Base-by-base conservation (phyloP, 2,113 vertebrate species). In the Lepus americanus region DNA sequence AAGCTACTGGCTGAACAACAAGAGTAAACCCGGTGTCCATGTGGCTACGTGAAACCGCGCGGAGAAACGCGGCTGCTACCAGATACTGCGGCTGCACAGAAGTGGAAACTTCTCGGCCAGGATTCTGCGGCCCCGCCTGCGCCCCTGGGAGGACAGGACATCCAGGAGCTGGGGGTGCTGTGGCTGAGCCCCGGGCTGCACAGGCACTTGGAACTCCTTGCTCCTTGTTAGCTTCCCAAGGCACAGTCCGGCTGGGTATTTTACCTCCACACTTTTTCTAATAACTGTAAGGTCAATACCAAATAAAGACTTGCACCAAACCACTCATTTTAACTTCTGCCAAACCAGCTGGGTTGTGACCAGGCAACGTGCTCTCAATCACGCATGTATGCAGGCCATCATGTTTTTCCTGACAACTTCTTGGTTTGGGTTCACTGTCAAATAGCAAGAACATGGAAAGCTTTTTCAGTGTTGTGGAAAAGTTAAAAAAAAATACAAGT, bases 161-260 rank as follows among this genome's bases (percentile, higher is more conserved):
- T 5, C 31, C 13, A 6, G 44, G 81, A 39, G 63, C 23, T 29
- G n/a, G 66, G 63, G 29, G 17, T n/a, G 3, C 76, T 2, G 1
- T 1, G 6, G 29, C 33, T 17, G 20, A 31, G 49, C 29, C 22
- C 31, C 53, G 5, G 16, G 25, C 5, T 80, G 9, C 10, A 2
- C 13, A 25, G 73, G 39, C 13, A 23, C 59, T 29, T 72, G 11
- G 10, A 3, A 22, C 4, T 67, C 36, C 64, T 63, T 8, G 11
- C 4, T 67, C 36, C 64, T 63, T 8, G 11, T 13, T 25, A 7
- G 17, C 72, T 14, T 61, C 74, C 36, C 78, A 19, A 12, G 2
- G 9, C 69, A 51, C 31, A 0, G 0, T 9, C 1, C 0, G 0
- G 0, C 29, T 13, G 31, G 8, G 17, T 0, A 22, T 0, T 1